A percentile compares a stretch with the other conserved stretches of the same genome.
These are phyloP conservation scores for Leucophenga varia DNA, from an alignment of 1,140 invertebrate species.

Conservation along the genomic window DNA sequence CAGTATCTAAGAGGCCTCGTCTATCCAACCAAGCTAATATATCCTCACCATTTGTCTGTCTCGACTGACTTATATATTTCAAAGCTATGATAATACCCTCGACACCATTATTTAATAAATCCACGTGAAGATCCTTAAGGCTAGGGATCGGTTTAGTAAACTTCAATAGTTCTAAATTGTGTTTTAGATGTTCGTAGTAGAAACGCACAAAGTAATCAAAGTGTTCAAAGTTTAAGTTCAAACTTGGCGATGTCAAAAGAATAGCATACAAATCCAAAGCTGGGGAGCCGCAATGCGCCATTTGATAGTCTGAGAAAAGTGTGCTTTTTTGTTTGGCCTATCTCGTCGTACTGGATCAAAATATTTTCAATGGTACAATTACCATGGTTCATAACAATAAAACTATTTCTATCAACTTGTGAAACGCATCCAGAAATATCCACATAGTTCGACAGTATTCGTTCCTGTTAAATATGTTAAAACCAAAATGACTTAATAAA, in stretches of 20 bases:
- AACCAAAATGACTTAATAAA: background rate
- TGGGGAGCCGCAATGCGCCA: slow-evolving; percentile 28
- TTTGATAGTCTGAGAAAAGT: slow-evolving; percentile 52
- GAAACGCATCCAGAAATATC: background rate
- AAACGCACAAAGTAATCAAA: slow-evolving; percentile 11
- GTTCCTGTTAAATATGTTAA: background rate
- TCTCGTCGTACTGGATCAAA: slow-evolving; percentile 36
- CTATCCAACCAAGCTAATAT: slow-evolving; percentile 8
- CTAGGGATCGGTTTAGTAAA: slow-evolving; percentile 9
- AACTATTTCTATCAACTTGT: slow-evolving; percentile 45
- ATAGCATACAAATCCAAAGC: slow-evolving; percentile 39
- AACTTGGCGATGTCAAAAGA: slow-evolving; percentile 21
- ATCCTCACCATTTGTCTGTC: slow-evolving; percentile 4
- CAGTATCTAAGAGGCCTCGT: slow-evolving; percentile 6
- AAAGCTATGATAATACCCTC: slow-evolving; percentile 4
- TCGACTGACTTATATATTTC: background rate
- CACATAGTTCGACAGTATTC: background rate
- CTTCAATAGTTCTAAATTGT: slow-evolving; percentile 10
- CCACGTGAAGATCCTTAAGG: slow-evolving; percentile 6
- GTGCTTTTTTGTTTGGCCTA: slow-evolving; percentile 20
- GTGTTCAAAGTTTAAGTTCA: slow-evolving; percentile 10
- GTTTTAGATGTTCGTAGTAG: slow-evolving; percentile 9
- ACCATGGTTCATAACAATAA: slow-evolving; percentile 64
- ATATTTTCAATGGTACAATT: slow-evolving; percentile 57
- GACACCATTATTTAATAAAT: slow-evolving; percentile 4